Percentiles rank a stretch among this genome's conserved stretches.
Conservation (phyloP, 2,113 vertebrate species). For the Heterotis niloticus region DNA sequence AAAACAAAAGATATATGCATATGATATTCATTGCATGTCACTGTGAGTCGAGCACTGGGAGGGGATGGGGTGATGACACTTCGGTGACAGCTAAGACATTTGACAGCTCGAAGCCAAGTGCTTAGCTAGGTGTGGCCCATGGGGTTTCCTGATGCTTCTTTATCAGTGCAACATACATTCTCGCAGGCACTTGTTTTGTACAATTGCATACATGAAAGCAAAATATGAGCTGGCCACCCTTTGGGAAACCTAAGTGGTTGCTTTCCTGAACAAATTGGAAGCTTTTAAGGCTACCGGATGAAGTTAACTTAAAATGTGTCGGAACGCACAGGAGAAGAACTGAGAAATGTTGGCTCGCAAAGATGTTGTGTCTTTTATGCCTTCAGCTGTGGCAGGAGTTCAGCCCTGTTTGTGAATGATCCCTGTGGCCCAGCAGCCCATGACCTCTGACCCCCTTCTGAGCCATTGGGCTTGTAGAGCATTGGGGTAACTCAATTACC, state of each 20-base stretch:
- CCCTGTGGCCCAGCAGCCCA: background rate
- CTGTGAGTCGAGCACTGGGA: background rate
- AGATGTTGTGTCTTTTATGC: too few species aligned
- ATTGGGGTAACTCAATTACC: background rate
- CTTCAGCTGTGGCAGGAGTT: too few species aligned
- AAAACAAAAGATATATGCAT: too few species aligned
- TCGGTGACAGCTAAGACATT: background rate
- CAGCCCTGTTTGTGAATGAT: too few species aligned
- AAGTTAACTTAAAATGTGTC: background rate
- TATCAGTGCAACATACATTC: slow-evolving; percentile 46
- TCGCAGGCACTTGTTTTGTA: background rate
- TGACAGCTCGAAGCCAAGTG: background rate
- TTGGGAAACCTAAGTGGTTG: too few species aligned
- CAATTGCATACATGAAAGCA: background rate
- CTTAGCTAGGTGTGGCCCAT: slow-evolving; percentile 44
- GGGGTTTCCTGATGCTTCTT: slow-evolving; percentile 32
- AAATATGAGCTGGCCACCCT: background rate
- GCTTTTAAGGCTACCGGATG: background rate
- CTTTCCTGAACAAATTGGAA: too few species aligned
- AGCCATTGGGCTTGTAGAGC: background rate
- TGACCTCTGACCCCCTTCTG: background rate
- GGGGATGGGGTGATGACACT: background rate
- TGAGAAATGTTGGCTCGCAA: background rate
- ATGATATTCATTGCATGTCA: background rate
- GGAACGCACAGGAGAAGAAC: background rate